Evolutionary conservation across 1,140 invertebrate genomes (phyloP), one percentile per base, ranked within the genome.

Genomic region (Solen grandis): DNA sequence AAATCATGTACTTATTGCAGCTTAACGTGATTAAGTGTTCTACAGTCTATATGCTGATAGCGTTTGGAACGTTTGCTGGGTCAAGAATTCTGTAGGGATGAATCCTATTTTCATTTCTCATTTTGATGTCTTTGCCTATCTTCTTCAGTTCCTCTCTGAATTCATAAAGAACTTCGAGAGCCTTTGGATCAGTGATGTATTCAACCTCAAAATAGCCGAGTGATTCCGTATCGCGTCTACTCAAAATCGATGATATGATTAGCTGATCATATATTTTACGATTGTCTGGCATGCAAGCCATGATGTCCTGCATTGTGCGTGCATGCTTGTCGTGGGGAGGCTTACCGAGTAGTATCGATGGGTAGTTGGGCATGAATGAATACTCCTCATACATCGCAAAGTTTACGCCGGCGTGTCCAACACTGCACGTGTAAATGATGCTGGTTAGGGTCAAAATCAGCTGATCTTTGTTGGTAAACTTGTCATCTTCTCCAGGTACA

Each of bases 151-250:
- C 50, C 14, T 22, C 25, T 4, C 50, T 22, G 27, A 70, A 93
- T 92, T 91, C 88, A 50, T 93, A 81, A 25, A 92, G 90, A 29
- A 92, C 89, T 60, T 90, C 65, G 19, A 92, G 86, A 1, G 91
- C 90, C 35, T 88, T 78, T 25, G 92, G 92, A 60, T 93, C 92
- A 85, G 90, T 93, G 46, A 93, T 84, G 81, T 93, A 93, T 59
- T 93, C 91, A 8, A 93, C 91, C 85, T 93, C 93, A 88, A 93
- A 93, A 77, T 93, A 90, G 16, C 93, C 93, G n/a, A 93, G 82
- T 52, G 87, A 90, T 10, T 93, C 92, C 13, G 92, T 93, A 22
- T 91, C 92, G 63, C 87, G 88, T 0, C 85, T 88, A 69, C 93
- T 93, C 0, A 93, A 88, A 5, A 93, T 87, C 74, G 92, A 92